A percentile compares a stretch with the other conserved stretches of the same genome.
phyloP scores from a whole-genome alignment of 2,888 invertebrate genomes.

The Vandiemenella viatica region DNA sequence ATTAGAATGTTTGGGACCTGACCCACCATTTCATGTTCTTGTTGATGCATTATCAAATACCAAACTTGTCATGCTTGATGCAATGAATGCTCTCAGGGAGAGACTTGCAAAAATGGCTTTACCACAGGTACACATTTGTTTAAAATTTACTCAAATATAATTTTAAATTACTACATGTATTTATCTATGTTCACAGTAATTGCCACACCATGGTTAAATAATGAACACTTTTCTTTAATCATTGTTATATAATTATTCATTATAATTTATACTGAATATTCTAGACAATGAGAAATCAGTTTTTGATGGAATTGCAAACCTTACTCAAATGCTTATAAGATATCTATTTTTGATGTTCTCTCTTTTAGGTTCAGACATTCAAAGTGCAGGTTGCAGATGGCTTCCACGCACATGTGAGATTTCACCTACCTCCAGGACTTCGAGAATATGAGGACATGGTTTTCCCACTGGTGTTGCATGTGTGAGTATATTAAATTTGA shows the following conservation, averaged over 20 bases:
- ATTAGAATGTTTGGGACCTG: conserved; percentile 69
- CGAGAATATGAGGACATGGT: conserved; percentile 69
- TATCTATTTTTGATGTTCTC: no score
- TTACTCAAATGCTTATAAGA: no score
- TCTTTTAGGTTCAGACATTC: conserved; percentile 26
- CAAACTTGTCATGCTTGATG: conserved; percentile 48
- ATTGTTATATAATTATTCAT: no score
- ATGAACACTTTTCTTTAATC: no score
- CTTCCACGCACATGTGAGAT: conserved; percentile 55
- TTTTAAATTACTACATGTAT: no score
- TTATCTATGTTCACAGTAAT: no score
- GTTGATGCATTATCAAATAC: conserved; percentile 43
- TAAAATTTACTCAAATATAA: no score
- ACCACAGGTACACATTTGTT: conserved; percentile 61
- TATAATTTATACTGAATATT: no score
- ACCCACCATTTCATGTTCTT: conserved; percentile 49
- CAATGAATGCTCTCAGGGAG: conserved; percentile 46
- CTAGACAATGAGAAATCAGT: no score
- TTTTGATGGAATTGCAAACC: no score
- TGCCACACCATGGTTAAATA: no score
- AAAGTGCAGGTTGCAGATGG: conserved; percentile 48
- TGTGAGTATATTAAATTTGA: conserved; percentile 43
- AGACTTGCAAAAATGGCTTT: conserved; percentile 50
- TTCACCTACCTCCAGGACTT: conserved; percentile 69
- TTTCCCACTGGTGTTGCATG: conserved; percentile 64